Conservation (phyloP, 2,888 invertebrate species). For the Cenopis cana region DNA sequence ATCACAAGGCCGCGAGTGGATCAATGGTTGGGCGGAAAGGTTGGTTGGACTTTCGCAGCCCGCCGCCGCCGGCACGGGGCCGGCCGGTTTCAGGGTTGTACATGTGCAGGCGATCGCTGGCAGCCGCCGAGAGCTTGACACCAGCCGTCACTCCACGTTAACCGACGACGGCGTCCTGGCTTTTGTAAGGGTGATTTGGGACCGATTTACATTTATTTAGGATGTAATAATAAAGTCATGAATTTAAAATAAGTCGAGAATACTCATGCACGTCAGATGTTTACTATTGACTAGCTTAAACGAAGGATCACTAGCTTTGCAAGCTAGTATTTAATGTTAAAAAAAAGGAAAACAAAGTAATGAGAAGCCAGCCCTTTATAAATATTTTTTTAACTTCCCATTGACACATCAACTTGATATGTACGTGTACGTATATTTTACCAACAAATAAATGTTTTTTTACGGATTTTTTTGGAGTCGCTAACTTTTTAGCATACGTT, state of each 20-base stretch:
- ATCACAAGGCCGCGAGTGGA: conserved; percentile 16
- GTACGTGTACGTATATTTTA: no score
- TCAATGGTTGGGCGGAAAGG: conserved; percentile 11
- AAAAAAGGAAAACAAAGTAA: no score
- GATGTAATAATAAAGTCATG: neutral
- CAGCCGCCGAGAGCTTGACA: neutral
- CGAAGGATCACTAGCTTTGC: no score
- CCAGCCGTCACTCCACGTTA: conserved; percentile 7
- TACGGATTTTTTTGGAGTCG: no score
- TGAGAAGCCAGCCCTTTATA: no score
- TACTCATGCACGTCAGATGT: neutral
- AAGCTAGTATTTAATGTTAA: no score
- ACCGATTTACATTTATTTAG: neutral
- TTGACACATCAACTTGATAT: no score
- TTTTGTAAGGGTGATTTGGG: neutral
- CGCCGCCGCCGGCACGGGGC: conserved; percentile 1
- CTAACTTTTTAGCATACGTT: no score
- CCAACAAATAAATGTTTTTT: no score
- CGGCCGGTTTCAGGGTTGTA: conserved; percentile 4
- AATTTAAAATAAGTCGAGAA: neutral
- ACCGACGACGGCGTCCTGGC: neutral
- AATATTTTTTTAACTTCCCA: no score
- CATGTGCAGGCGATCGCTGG: neutral
- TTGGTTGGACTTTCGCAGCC: no score
- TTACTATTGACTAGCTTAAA: neutral